Evolutionary conservation across 2,113 vertebrate genomes (phyloP).

Genomic region (Limnothrissa miodon): DNA sequence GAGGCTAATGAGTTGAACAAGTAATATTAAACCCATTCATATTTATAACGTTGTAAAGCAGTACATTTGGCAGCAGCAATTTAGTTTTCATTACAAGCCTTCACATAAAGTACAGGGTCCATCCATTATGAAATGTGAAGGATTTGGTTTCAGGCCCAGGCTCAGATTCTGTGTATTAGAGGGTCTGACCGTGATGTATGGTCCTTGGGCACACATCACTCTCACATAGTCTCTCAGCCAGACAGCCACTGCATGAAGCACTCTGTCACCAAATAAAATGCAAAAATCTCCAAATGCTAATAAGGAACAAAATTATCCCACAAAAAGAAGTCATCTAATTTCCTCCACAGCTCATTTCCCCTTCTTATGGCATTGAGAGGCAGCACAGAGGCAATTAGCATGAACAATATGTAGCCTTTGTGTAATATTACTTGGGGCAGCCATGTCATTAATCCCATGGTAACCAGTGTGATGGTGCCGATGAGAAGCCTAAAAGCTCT

Average conservation of each 20-base stretch:
- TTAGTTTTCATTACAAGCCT: neutral
- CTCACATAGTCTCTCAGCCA: neutral
- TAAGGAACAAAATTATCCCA: neutral
- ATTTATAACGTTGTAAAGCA: slow-evolving; percentile 8
- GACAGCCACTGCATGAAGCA: neutral
- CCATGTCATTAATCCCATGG: slow-evolving; percentile 64
- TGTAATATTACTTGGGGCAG: slow-evolving; percentile 42
- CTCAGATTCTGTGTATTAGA: neutral
- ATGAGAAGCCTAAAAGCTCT: slow-evolving; percentile 40
- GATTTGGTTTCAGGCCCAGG: neutral
- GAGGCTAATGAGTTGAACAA: neutral
- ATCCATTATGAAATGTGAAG: neutral
- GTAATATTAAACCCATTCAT: neutral
- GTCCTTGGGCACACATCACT: neutral
- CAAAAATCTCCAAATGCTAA: neutral
- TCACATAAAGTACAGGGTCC: neutral
- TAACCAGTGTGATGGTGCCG: slow-evolving; percentile 48
- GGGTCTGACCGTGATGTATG: neutral
- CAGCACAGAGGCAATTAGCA: slow-evolving; percentile 60
- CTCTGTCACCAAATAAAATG: neutral
- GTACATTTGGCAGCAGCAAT: neutral
- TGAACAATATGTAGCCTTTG: slow-evolving; percentile 58
- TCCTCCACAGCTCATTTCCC: neutral
- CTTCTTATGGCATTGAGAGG: neutral
- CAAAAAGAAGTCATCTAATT: neutral